Conservation (phyloP, 2,113 vertebrate species). For the Erinaceus europaeus region DNA sequence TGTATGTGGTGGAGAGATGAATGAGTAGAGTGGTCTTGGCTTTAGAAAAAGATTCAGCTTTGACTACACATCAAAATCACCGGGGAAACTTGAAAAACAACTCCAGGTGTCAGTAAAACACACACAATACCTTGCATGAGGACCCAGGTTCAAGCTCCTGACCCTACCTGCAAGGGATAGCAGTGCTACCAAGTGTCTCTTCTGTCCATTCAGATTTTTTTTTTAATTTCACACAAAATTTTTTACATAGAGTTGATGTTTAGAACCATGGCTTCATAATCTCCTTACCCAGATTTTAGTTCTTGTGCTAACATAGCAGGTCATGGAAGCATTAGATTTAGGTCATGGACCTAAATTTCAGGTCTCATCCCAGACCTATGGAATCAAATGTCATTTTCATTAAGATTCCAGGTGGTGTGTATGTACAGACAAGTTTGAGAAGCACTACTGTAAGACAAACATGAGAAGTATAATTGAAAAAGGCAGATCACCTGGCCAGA, state of each 20-base stretch:
- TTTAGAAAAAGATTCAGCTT: background rate
- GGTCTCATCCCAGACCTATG: background rate
- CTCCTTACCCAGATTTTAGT: background rate
- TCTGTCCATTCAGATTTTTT: background rate
- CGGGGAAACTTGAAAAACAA: background rate
- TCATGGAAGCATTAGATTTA: background rate
- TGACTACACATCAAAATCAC: background rate
- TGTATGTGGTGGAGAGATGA: background rate
- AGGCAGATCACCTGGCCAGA: background rate
- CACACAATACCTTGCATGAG: no score
- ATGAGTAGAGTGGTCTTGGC: background rate
- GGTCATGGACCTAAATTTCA: background rate
- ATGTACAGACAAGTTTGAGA: background rate
- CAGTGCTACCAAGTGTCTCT: no score
- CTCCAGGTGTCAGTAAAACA: no score
- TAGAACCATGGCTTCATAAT: background rate
- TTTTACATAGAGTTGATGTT: background rate
- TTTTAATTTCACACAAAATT: background rate
- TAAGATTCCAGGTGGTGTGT: background rate
- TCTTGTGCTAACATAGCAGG: background rate
- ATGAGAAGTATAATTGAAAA: slow-evolving; percentile 12
- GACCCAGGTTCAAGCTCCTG: no score
- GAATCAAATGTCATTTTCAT: slow-evolving; percentile 3
- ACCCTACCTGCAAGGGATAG: no score
- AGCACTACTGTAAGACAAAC: background rate